A percentile compares a stretch with the other conserved stretches of the same genome.
Conservation (phyloP, 2,888 invertebrate species). For the Aphidoletes aphidimyza region DNA sequence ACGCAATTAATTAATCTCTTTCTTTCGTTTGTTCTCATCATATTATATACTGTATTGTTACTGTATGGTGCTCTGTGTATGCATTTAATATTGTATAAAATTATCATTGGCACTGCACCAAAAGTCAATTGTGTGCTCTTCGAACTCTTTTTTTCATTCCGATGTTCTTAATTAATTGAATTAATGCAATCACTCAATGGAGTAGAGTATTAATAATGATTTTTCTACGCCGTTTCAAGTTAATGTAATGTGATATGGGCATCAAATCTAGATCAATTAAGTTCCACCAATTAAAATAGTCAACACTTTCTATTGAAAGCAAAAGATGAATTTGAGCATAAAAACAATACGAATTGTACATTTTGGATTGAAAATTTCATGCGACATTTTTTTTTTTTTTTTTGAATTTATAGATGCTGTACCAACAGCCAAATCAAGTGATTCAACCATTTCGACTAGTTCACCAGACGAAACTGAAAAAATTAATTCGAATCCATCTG, state of each 20-base stretch:
- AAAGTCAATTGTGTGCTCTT: not conserved
- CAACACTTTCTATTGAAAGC: too few relatives aligned
- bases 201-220: not conserved
- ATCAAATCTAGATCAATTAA: slow-evolving; percentile 36
- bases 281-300: not conserved
- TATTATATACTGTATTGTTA: too few relatives aligned
- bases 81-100: not conserved
- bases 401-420: too few relatives aligned
- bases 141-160: not conserved
- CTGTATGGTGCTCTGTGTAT: too few relatives aligned
- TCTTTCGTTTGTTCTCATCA: too few relatives aligned
- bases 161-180: slow-evolving; percentile 43
- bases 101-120: not conserved
- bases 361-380: not conserved
- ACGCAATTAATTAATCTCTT: not conserved
- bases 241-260: not conserved
- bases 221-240: not conserved
- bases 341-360: too few relatives aligned
- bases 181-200: slow-evolving; percentile 32
- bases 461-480: too few relatives aligned
- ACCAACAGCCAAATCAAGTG: too few relatives aligned
- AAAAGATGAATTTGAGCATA: too few relatives aligned
- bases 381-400: not conserved
- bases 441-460: too few relatives aligned
- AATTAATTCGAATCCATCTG: too few relatives aligned